Percentiles rank a stretch among this genome's conserved stretches.
These are phyloP conservation scores for Sitobion miscanthi DNA, from an alignment of 1,140 invertebrate genomes.

Conservation along the genomic window DNA sequence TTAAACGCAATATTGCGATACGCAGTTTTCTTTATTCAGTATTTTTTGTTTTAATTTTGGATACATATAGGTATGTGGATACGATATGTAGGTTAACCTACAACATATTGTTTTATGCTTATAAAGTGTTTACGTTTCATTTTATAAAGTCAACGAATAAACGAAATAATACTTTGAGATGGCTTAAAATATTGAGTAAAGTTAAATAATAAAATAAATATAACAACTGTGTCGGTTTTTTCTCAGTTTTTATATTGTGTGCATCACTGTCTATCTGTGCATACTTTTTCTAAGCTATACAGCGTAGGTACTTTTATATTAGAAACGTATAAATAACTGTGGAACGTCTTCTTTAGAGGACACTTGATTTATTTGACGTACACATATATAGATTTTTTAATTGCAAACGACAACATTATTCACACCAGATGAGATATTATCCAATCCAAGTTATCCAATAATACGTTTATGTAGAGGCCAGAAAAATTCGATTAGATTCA, in stretches of 20 bases:
- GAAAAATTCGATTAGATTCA: not conserved
- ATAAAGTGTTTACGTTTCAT: too few relatives aligned
- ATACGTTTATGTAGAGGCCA: not conserved
- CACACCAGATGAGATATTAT: not conserved
- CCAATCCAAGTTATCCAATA: not conserved
- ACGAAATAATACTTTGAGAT: not conserved
- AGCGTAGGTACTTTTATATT: not conserved
- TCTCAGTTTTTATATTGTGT: not conserved
- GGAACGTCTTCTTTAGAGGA: not conserved
- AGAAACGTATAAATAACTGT: conserved; percentile 17
- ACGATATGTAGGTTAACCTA: not conserved
- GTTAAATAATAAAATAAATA: not conserved
- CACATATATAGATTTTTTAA: conserved; percentile 24
- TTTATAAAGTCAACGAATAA: not conserved
- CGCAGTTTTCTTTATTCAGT: too few relatives aligned
- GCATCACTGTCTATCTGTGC: not conserved
- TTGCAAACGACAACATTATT: not conserved
- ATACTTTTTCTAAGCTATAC: not conserved
- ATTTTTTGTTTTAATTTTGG: too few relatives aligned
- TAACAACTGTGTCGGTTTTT: not conserved
- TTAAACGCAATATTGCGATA: too few relatives aligned
- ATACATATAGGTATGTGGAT: not conserved
- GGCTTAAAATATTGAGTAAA: not conserved
- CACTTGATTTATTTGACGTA: conserved; percentile 25
- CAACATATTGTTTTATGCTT: not conserved